Evolutionary conservation across 2,113 vertebrate species (phyloP), one percentile per base, ranked within the genome.

Genomic region (Myiagra hebetior): DNA sequence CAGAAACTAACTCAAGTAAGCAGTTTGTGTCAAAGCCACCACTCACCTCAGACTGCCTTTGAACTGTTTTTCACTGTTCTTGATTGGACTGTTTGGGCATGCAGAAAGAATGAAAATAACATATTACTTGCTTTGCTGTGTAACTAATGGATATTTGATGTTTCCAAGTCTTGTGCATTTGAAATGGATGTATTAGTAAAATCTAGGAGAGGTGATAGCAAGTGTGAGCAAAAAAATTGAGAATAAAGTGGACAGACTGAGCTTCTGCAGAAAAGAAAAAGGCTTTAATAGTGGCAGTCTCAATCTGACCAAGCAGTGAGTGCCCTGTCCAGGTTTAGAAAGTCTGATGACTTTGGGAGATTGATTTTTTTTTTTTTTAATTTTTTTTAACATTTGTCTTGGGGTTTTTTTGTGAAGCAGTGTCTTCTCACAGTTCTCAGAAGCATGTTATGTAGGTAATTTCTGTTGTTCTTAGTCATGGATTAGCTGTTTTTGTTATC

Each of bases 131-230:
- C 44, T 85, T 95, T 91, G 70, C 53, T 63, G 1, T 85, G n/a
- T 69, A 44, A 62, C 91, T 97, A 95, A 95, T 94, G 91, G 77
- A 73, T 85, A 27, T 95, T 82, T 94, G 81, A 62, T 95, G 89
- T 96, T 94, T 87, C 41, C 14, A 26, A 83, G 67, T 35, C 70
- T 50, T 90, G n/a, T 76, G 94, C 83, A 50, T 82, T 91, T 82
- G 53, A 73, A 91, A 63, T 87, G 18, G 46, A 50, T 33, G 50
- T 87, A 31, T 79, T 57, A 62, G 62, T 60, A 80, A 89, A 82
- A 95, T 85, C 21, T 62, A 41, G 46, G 37, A 33, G 41, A 94
- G 57, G 21, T 64, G 50, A 37, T 72, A 39, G 73, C 52, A 67
- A 4, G 53, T 28, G 15, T 41, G n/a, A 89, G 37, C 22, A 46